phyloP scores from a whole-genome alignment of 2,888 invertebrate genomes.

The Agrotis exclamationis region DNA sequence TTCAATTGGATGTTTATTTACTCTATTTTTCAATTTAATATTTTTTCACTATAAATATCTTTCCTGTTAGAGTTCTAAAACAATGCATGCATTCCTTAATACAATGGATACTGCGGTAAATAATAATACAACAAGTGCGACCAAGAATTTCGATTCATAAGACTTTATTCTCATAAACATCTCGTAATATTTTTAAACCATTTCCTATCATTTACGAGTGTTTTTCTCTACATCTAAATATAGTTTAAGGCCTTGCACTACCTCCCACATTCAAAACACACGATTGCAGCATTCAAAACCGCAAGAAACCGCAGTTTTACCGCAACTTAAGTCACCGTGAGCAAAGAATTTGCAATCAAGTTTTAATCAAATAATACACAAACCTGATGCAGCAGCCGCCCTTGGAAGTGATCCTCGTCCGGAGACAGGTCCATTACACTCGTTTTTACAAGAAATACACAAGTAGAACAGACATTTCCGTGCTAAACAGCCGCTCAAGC shows the following conservation, averaged over 20 bases:
- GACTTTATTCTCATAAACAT: neutral
- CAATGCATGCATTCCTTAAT: neutral
- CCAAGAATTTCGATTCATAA: neutral
- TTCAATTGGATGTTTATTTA: accelerated
- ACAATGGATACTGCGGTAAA: neutral
- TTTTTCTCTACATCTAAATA: neutral
- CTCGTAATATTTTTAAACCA: neutral
- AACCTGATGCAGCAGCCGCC: slow-evolving; percentile 95
- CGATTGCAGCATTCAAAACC: slow-evolving; percentile 38
- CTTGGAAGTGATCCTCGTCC: slow-evolving; percentile 95
- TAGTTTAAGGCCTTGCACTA: slow-evolving; percentile 53
- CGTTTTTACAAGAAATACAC: slow-evolving; percentile 67
- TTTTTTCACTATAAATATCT: slow-evolving; percentile 1
- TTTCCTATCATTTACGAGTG: neutral
- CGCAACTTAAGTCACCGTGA: neutral
- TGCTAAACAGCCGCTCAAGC: slow-evolving; percentile 78
- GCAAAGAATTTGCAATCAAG: neutral
- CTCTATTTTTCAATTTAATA: neutral
- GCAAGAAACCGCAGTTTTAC: slow-evolving; percentile 3
- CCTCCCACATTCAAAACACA: slow-evolving; percentile 53
- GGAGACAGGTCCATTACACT: slow-evolving; percentile 93
- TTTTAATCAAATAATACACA: slow-evolving; percentile 33
- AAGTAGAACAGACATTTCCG: slow-evolving; percentile 79
- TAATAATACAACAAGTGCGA: slow-evolving; percentile 5
- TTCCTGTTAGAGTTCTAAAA: accelerated